Conservation (phyloP, 2,888 invertebrate species). For the Cremastinae sp. region DNA sequence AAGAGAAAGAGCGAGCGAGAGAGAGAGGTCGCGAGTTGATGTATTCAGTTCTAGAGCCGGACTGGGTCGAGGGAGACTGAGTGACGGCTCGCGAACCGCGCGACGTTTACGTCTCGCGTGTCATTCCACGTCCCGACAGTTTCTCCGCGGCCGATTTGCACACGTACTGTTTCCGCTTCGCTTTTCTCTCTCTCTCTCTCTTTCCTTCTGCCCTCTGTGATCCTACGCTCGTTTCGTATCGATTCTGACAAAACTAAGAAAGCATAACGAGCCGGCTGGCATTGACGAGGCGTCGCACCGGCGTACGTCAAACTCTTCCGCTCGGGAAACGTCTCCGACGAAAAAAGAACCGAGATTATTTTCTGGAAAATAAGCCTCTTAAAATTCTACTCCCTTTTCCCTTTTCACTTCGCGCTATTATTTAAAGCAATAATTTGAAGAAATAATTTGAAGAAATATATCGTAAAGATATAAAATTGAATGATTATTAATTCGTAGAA, state of each 20-base stretch:
- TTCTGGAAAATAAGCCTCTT: no score
- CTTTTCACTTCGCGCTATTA: no score
- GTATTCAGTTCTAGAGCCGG: slow-evolving; percentile 36
- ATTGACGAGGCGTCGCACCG: slow-evolving; percentile 51
- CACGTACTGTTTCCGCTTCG: slow-evolving; percentile 26
- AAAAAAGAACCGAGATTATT: background rate
- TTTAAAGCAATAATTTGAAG: no score
- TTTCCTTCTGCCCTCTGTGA: slow-evolving; percentile 31
- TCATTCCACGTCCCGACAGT: slow-evolving; percentile 52
- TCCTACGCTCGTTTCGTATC: slow-evolving; percentile 49
- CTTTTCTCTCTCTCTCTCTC: background rate
- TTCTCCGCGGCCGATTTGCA: slow-evolving; percentile 37
- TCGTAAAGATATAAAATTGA: no score
- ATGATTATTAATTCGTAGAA: no score
- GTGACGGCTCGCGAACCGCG: slow-evolving; percentile 59
- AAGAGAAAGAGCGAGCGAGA: background rate
- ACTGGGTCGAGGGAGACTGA: slow-evolving; percentile 49
- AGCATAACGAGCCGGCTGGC: slow-evolving; percentile 41
- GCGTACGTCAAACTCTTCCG: background rate
- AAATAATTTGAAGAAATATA: no score
- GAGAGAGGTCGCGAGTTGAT: background rate
- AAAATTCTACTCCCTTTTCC: no score
- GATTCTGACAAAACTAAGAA: slow-evolving; percentile 59
- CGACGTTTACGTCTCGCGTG: slow-evolving; percentile 61
- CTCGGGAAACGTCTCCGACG: background rate